These are phyloP conservation scores for Nerophis ophidion DNA, from an alignment of 2,113 vertebrate species.

Conservation along the genomic window DNA sequence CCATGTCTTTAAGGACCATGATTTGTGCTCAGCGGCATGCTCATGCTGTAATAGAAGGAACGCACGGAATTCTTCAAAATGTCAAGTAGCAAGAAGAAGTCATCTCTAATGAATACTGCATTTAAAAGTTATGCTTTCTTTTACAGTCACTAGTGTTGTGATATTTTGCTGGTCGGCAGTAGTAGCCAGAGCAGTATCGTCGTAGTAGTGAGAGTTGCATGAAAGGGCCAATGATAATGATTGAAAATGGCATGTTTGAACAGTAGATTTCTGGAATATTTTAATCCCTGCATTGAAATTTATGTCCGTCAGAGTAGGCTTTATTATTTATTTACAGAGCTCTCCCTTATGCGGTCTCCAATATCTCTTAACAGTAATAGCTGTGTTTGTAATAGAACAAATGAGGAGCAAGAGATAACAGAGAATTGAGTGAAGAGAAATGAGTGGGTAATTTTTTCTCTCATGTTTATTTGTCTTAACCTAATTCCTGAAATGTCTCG, in stretches of 20 bases:
- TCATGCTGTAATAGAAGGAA: too few relatives aligned
- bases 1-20: too few relatives aligned
- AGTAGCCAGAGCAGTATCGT: background rate
- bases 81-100: too few relatives aligned
- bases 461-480: constrained; percentile 10
- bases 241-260: constrained; percentile 41
- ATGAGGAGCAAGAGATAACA: constrained; percentile 2
- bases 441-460: constrained; percentile 1
- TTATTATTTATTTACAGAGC: constrained; percentile 60
- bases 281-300: constrained; percentile 48
- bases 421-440: background rate
- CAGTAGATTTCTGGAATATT: constrained; percentile 39
- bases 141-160: constrained; percentile 17
- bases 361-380: constrained; percentile 20
- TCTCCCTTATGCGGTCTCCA: constrained; percentile 15
- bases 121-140: background rate
- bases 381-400: constrained; percentile 17
- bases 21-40: too few relatives aligned
- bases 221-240: constrained; percentile 19
- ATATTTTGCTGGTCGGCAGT: constrained; percentile 7
- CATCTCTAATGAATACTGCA: too few relatives aligned
- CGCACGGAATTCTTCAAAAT: too few relatives aligned
- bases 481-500: constrained; percentile 40
- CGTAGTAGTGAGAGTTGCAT: constrained; percentile 10
- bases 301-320: constrained; percentile 51